Conservation (phyloP, 2,888 invertebrate species). For the Drosophila neonasuta region DNA sequence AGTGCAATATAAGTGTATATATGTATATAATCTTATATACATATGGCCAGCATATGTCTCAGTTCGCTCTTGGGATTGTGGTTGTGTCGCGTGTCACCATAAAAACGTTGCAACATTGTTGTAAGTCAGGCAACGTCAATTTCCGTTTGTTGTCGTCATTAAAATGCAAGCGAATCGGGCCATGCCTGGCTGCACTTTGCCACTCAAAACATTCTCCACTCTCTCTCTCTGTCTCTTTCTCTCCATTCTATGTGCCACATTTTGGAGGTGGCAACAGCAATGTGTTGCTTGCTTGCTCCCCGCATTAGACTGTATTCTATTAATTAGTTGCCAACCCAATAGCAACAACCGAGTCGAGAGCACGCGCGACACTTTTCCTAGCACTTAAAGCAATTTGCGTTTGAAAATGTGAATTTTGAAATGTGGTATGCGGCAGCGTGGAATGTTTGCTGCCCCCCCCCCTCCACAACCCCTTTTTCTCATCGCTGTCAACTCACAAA, state of each 20-base stretch:
- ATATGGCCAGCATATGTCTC: slow-evolving; percentile 62
- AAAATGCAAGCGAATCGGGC: slow-evolving; percentile 57
- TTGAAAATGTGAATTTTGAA: slow-evolving; percentile 23
- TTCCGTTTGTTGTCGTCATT: slow-evolving; percentile 74
- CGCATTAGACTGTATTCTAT: slow-evolving; percentile 38
- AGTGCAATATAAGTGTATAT: not conserved
- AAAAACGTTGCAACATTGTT: slow-evolving; percentile 67
- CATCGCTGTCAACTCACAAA: not conserved
- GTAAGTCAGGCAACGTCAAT: slow-evolving; percentile 70
- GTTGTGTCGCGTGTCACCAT: slow-evolving; percentile 69
- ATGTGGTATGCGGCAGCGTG: slow-evolving; percentile 6
- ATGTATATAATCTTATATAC: slow-evolving; percentile 25
- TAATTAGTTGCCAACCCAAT: slow-evolving; percentile 55
- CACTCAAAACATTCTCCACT: slow-evolving; percentile 5
- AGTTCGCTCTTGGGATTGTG: slow-evolving; percentile 19
- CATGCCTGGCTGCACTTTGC: slow-evolving; percentile 52
- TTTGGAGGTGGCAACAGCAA: slow-evolving; percentile 12
- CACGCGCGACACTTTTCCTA: slow-evolving; percentile 54
- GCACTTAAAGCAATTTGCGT: slow-evolving; percentile 71
- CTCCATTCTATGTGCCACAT: not conserved
- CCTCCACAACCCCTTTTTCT: not conserved
- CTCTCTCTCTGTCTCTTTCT: slow-evolving; percentile 7
- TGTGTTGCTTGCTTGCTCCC: not conserved
- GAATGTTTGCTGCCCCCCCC: not conserved
- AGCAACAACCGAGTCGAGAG: slow-evolving; percentile 13